Base-by-base conservation (phyloP, 2,113 vertebrate genomes). In the Petroica traversi region DNA sequence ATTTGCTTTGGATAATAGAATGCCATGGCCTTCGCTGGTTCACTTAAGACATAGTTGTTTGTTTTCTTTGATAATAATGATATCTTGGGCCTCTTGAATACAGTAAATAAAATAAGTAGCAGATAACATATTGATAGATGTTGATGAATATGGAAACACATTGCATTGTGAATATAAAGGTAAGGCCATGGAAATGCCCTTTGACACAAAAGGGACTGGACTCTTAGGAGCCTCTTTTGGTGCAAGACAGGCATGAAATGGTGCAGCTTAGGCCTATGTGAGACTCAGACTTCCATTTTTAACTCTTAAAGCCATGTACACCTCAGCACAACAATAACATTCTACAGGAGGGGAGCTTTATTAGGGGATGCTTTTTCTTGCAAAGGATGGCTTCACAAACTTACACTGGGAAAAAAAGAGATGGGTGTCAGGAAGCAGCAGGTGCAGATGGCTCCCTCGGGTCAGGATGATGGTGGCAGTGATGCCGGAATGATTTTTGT, bases 1-100 rank as follows among this genome's bases (percentile, higher is more conserved):
- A 74, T 93, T 92, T 96, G 43, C 36, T 93, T 78, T 93, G 41
- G 31, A 59, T 90, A 89, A 91, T 86, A 77, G 73, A 72, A 87
- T 72, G 48, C 4, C 23, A 31, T 51, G 38, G 48, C 51, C 22
- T 86, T 41, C 0, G 0, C 5, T 55, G 6, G 11, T 59, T 86
- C 74, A 67, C n/a, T 78, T 77, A 81, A 83, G 46, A 84, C 29
- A 6, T 2, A 12, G 5, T 15, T 93, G 43, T 26, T 84, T 95
- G 19, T 58, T 81, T 76, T 71, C 59, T 92, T 84, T 78, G 40
- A 63, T 80, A 94, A 78, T 4, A 62, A 54, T 46, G 2, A 6
- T 51, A 59, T 29, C 49, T 73, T 57, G 25, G 4, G 6, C 31
- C 31, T 85, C 57, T 48, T 85, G 19, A 80, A 69, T 66, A 71